A percentile compares a stretch with the other conserved stretches of the same genome.
phyloP scores from a whole-genome alignment of 2,888 invertebrate species.

The Saturnia japonica region DNA sequence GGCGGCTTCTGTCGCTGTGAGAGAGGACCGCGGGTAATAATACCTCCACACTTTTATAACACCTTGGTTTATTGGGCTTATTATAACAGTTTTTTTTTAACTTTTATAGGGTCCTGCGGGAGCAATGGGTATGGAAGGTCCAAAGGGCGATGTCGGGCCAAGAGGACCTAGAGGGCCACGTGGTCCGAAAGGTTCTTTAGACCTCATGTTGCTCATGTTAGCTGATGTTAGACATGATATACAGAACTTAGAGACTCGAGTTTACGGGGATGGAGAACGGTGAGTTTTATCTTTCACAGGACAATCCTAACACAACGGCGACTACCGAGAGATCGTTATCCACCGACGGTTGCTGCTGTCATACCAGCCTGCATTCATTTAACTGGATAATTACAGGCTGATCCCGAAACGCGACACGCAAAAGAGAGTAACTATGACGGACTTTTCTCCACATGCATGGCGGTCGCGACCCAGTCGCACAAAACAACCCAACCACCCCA shows the following conservation, averaged over 20 bases:
- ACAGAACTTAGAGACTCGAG: constrained; percentile 81
- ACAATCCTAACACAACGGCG: no score
- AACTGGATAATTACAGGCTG: no score
- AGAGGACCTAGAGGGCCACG: constrained; percentile 82
- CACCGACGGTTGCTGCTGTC: no score
- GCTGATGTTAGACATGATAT: constrained; percentile 85
- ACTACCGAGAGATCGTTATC: no score
- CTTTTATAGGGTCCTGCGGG: constrained; percentile 82
- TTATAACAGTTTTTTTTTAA: not conserved
- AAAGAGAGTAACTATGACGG: no score
- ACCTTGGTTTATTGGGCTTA: not conserved
- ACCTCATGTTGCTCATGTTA: constrained; percentile 83
- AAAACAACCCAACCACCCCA: no score
- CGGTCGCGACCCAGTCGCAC: no score
- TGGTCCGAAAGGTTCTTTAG: constrained; percentile 84
- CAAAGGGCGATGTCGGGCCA: constrained; percentile 82
- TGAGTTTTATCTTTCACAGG: constrained; percentile 29
- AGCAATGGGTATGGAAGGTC: constrained; percentile 82
- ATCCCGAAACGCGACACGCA: no score
- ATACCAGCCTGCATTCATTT: no score
- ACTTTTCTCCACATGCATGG: no score
- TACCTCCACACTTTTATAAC: not conserved
- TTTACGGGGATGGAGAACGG: constrained; percentile 80
- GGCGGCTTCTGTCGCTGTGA: constrained; percentile 84
- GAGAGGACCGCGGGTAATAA: constrained; percentile 83